Base-by-base conservation (phyloP, 2,113 vertebrate species). In the Mionectes macconnelli region DNA sequence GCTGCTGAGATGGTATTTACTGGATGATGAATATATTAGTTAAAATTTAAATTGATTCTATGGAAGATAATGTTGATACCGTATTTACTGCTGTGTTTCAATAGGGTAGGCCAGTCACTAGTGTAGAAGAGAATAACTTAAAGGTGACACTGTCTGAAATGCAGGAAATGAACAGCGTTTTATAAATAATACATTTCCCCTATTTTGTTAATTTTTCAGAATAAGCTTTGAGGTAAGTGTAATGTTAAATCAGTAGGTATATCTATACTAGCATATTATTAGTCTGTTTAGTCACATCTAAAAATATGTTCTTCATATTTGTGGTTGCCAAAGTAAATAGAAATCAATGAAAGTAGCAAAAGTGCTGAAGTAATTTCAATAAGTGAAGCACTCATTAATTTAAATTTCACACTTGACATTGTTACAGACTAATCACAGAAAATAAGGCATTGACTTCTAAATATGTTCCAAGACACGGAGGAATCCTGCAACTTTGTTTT, bases 311-410 rank as follows among this genome's bases (percentile, higher is more conserved):
- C 96, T 97, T 98, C 78, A 75, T 92, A 80, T 96, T 96, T 94
- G 93, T 79, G 82, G 68, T 97, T 97, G 97, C 97, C 96, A 97
- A 97, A 97, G 94, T 93, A 97, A 98, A 98, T 87, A 98, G 97
- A 97, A 98, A 98, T 98, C 97, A 97, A 98, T 98, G 94, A 89
- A 97, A 95, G 87, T 37, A 84, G 92, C 92, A 94, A 87, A 97
- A 98, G 95, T 97, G 97, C 97, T 98, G 97, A 98, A 98, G 98
- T 97, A 39, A 95, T 98, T 98, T 97, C 94, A 97, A 91, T 97
- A 97, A 96, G 90, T 82, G 92, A 97, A 97, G 74, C 4, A 4
- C 70, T 94, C 97, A 96, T 98, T 98, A 97, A 98, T 98, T 98
- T 98, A 97, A 97, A 98, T 97, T 97, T 98, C 95, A 94, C 92